Base-by-base conservation (phyloP, 2,797 vertebrate species). In the Tolypeutes matacus region DNA sequence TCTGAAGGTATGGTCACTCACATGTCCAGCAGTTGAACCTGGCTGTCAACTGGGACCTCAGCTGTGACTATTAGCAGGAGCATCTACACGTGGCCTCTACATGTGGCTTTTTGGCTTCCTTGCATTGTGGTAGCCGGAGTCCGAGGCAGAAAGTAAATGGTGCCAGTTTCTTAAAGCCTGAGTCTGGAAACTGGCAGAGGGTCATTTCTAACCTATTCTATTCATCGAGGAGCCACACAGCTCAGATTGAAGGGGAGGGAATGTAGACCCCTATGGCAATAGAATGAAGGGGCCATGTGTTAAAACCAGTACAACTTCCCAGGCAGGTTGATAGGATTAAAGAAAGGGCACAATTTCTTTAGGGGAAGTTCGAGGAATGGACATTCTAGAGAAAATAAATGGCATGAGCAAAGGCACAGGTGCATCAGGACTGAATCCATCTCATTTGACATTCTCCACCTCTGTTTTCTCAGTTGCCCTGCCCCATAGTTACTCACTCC, bases 161-260 rank as follows among this genome's bases (percentile, higher is more conserved):
- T 86, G 83, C 94, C 80, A 81, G 65, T 62, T 96, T 80, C 81
- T 94, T 76, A 86, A 81, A 93, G 64, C 29, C 67, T 56, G 72
- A 34, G 42, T 42, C 73, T 94, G 34, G 86, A 88, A 90, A 29
- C n/a, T 42, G 86, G 70, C 36, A 42, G 15, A 21, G 31, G 25
- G 31, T 51, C 76, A 15, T 7, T 21, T 62, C 73, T n/a, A 12
- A 46, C 17, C 8, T n/a, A 13, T n/a, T 70, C n/a, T 83, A 12
- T 73, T 75, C 67, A 25, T 27, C 15, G 10, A 83, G 46, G 10
- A 76, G 15, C 60, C 70, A 49, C 20, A 73, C 29, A 86, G 5
- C 15, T 13, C 46, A 21, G 0, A n/a, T 34, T 58, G 9, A 53
- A 75, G 75, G 14, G n/a, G 13, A 80, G 8, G 65, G 17, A 78